Conservation (phyloP, 2,113 vertebrate genomes). For the Asarcornis scutulata region DNA sequence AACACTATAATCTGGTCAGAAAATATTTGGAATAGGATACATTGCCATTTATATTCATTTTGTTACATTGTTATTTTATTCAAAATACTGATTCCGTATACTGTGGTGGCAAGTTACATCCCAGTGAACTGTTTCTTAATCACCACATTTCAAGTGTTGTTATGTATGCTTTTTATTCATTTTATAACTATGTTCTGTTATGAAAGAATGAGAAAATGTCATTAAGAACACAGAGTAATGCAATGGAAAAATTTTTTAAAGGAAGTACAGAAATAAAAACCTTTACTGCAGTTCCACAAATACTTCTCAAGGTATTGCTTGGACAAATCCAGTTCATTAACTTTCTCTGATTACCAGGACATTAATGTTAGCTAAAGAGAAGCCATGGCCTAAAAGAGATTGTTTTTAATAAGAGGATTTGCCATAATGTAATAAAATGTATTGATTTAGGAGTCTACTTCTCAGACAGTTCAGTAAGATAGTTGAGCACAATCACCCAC, state of each 20-base stretch:
- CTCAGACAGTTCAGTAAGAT: neutral
- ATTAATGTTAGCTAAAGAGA: neutral
- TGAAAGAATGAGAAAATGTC: neutral
- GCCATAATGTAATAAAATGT: neutral
- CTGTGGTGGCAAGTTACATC: neutral
- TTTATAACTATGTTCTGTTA: neutral
- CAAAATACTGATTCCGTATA: neutral
- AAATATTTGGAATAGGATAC: neutral
- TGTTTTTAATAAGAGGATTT: constrained; percentile 24
- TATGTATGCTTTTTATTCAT: neutral
- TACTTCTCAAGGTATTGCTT: neutral
- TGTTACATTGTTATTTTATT: neutral
- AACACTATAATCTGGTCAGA: neutral
- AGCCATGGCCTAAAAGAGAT: neutral
- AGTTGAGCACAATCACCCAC: constrained; percentile 9
- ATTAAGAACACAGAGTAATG: neutral
- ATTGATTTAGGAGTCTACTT: neutral
- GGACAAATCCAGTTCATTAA: neutral
- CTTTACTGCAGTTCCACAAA: neutral
- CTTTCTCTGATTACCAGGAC: neutral
- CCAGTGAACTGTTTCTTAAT: neutral
- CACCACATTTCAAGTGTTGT: neutral
- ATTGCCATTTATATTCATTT: neutral
- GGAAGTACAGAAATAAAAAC: neutral
- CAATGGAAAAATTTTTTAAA: neutral